These are phyloP conservation scores for Brachionus koreanus DNA, from an alignment of 1,140 invertebrate species.

Conservation along the genomic window DNA sequence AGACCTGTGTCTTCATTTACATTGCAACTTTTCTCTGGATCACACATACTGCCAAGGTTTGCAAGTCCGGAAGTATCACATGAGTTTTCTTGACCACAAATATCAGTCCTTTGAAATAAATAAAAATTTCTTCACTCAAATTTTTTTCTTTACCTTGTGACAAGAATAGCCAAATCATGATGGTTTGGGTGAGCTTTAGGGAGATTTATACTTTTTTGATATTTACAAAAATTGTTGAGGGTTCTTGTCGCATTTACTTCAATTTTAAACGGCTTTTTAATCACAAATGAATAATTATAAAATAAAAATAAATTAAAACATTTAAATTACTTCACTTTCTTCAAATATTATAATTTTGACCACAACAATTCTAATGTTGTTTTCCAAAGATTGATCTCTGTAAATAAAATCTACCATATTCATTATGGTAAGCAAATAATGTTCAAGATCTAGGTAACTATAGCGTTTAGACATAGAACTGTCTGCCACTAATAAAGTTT, in stretches of 20 bases:
- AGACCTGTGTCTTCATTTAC: constrained; percentile 88
- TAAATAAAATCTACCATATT: constrained; percentile 78
- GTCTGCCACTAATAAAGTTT: constrained; percentile 80
- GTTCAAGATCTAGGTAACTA: constrained; percentile 56
- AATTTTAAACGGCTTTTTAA: constrained; percentile 63
- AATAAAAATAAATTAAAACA: background rate
- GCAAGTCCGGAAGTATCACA: constrained; percentile 79
- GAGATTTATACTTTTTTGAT: constrained; percentile 72
- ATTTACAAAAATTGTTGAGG: constrained; percentile 77
- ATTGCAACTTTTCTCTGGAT: constrained; percentile 77
- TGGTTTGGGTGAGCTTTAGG: constrained; percentile 77
- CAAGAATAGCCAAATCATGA: constrained; percentile 83
- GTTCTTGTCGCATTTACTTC: constrained; percentile 76
- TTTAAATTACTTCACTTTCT: constrained; percentile 64
- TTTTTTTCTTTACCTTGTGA: constrained; percentile 67
- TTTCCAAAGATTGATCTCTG: constrained; percentile 80
- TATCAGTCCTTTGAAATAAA: constrained; percentile 66
- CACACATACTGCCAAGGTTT: constrained; percentile 84
- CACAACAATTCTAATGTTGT: constrained; percentile 79
- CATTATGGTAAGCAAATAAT: constrained; percentile 81
- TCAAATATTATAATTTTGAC: constrained; percentile 74
- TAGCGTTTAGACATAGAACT: constrained; percentile 75
- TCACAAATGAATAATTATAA: background rate
- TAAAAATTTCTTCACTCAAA: constrained; percentile 30
- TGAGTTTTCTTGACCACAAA: constrained; percentile 72